Conservation (phyloP, 2,797 vertebrate genomes). For the Zonotrichia albicollis region DNA sequence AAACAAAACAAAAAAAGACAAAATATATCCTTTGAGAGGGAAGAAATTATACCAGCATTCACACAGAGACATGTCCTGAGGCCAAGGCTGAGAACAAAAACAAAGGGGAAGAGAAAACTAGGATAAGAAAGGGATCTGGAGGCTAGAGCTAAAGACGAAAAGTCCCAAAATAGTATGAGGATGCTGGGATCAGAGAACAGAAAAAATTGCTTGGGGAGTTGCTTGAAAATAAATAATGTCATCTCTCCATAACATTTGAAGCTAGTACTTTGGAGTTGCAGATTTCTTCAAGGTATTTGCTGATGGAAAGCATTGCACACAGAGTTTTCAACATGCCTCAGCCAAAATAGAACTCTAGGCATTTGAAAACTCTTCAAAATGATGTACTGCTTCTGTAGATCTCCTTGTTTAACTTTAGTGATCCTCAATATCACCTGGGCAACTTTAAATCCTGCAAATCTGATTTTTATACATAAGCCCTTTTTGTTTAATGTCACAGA, state of each 20-base stretch:
- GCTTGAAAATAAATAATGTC: neutral
- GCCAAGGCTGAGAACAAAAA: neutral
- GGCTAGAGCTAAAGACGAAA: neutral
- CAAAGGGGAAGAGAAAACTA: neutral
- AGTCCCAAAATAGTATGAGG: neutral
- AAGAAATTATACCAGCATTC: neutral
- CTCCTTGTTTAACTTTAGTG: neutral
- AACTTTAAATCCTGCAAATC: neutral
- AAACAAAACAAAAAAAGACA: neutral
- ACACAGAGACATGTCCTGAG: neutral
- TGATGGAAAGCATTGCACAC: neutral
- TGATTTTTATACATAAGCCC: neutral
- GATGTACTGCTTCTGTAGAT: neutral
- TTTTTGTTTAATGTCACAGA: neutral
- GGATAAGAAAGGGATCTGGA: neutral
- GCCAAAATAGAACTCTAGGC: neutral
- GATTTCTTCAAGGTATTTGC: neutral
- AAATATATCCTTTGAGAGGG: neutral
- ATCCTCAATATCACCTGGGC: neutral
- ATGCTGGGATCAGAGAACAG: neutral
- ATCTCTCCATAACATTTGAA: neutral
- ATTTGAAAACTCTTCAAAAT: neutral
- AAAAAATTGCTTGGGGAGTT: neutral
- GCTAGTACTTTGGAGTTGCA: neutral
- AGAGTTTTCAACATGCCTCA: neutral